Percentiles rank a stretch among this genome's conserved stretches.
Evolutionary conservation across 2,888 invertebrate genomes (phyloP).

Genomic region (Lydus trimaculatus): DNA sequence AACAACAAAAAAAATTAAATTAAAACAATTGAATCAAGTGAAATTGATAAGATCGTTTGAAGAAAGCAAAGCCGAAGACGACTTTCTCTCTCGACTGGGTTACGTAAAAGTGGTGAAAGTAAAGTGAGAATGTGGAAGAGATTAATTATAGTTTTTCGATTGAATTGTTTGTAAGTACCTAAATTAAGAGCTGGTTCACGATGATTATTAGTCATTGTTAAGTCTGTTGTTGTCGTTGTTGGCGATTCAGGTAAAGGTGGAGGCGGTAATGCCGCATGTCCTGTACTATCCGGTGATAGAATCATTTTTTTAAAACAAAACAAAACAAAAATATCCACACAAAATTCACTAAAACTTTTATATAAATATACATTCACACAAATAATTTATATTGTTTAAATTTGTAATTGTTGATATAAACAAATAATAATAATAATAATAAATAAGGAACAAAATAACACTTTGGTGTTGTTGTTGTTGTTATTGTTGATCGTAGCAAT

Average conservation of each 20-base stretch:
- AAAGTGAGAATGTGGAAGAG: constrained; percentile 37
- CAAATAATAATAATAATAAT: neutral
- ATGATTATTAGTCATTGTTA: constrained; percentile 51
- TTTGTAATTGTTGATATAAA: too few relatives aligned
- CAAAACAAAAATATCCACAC: constrained; percentile 31
- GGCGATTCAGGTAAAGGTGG: neutral
- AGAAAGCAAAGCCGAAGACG: constrained; percentile 35
- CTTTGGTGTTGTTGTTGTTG: constrained; percentile 17
- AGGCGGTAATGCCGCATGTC: constrained; percentile 33
- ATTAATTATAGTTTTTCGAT: constrained; percentile 18
- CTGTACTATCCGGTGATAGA: constrained; percentile 72
- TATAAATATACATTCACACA: neutral
- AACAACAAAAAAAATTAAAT: constrained; percentile 21
- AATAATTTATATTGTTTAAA: neutral
- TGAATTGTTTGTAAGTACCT: constrained; percentile 63
- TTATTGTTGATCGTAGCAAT: neutral
- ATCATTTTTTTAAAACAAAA: constrained; percentile 62
- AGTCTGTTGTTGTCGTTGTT: constrained; percentile 6
- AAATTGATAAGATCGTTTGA: neutral
- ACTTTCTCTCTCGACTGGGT: constrained; percentile 43
- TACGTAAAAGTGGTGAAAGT: constrained; percentile 36
- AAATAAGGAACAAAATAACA: constrained; percentile 24
- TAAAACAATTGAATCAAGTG: constrained; percentile 15
- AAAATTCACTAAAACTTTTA: constrained; percentile 24
- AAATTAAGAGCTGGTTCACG: constrained; percentile 76